phyloP scores from a whole-genome alignment of 2,888 invertebrate species.

The Pedicia rivosa region DNA sequence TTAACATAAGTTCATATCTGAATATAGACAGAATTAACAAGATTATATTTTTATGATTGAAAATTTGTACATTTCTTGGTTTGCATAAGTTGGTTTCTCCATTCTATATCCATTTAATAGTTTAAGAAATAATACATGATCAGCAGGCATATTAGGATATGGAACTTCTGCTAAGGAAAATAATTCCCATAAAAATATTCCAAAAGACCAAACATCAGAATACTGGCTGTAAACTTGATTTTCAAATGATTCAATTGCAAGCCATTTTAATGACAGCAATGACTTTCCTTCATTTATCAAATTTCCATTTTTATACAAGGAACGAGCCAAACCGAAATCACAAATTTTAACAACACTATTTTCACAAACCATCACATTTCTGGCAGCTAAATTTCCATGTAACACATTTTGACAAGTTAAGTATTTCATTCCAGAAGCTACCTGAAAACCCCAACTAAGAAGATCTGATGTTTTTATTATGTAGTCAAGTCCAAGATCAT shows the following conservation, averaged over 20 bases:
- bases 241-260: constrained; percentile 84
- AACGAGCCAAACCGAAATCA: constrained; percentile 88
- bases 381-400: constrained; percentile 78
- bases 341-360: constrained; percentile 90
- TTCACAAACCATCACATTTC: constrained; percentile 78
- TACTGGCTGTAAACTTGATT: constrained; percentile 86
- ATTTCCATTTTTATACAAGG: constrained; percentile 77
- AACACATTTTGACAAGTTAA: constrained; percentile 73
- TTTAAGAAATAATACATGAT: constrained; percentile 51
- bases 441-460: constrained; percentile 82
- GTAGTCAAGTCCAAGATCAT: constrained; percentile 46
- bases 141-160: constrained; percentile 66
- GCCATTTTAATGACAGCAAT: constrained; percentile 85
- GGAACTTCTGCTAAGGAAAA: constrained; percentile 76
- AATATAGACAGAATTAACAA: constrained; percentile 9
- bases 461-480: constrained; percentile 71
- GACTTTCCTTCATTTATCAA: constrained; percentile 80
- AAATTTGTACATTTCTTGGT: constrained; percentile 54
- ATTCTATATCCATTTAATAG: constrained; percentile 76
- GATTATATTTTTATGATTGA: not conserved
- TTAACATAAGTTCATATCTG: constrained; percentile 63
- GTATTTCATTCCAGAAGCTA: constrained; percentile 91
- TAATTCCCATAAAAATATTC: constrained; percentile 80
- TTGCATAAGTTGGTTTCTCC: constrained; percentile 72
- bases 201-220: constrained; percentile 90